A percentile compares a stretch with the other conserved stretches of the same genome.
Conservation (phyloP, 2,888 invertebrate genomes). For the Drosophila helvetica region DNA sequence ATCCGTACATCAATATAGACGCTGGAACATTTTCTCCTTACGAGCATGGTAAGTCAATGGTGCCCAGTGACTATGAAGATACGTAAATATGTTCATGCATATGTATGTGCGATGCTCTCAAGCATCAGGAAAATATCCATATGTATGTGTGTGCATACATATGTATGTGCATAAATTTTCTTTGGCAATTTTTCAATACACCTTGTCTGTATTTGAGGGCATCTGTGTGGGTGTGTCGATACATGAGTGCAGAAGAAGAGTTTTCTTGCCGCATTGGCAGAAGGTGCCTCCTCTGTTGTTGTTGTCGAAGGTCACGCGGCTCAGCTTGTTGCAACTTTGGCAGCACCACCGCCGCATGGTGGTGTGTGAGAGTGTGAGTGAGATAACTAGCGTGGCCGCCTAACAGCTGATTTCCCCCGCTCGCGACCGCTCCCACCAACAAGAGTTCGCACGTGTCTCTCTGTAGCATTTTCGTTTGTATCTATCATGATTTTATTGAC, state of each 20-base stretch:
- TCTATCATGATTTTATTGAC: neutral
- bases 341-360: slow-evolving; percentile 18
- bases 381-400: slow-evolving; percentile 11
- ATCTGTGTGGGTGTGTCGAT: slow-evolving; percentile 11
- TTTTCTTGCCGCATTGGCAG: slow-evolving; percentile 11
- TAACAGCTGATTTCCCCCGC: slow-evolving; percentile 31
- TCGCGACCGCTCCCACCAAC: slow-evolving; percentile 2
- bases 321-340: slow-evolving; percentile 17
- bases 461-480: neutral
- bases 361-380: slow-evolving; percentile 12
- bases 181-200: slow-evolving; percentile 46
- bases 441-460: slow-evolving; percentile 28
- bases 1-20: slow-evolving; percentile 99
- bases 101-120: neutral
- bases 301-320: slow-evolving; percentile 46
- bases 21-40: slow-evolving; percentile 99
- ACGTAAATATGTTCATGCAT: neutral
- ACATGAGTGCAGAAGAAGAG: slow-evolving; percentile 8
- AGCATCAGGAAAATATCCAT: slow-evolving; percentile 20
- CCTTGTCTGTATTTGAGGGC: neutral
- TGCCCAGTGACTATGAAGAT: neutral
- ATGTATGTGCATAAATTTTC: neutral
- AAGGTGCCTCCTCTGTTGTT: slow-evolving; percentile 23
- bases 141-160: neutral
- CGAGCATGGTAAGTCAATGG: slow-evolving; percentile 93